A percentile compares a stretch with the other conserved stretches of the same genome.
phyloP scores from a whole-genome alignment of 2,797 vertebrate species.

The Nannoperca australis region DNA sequence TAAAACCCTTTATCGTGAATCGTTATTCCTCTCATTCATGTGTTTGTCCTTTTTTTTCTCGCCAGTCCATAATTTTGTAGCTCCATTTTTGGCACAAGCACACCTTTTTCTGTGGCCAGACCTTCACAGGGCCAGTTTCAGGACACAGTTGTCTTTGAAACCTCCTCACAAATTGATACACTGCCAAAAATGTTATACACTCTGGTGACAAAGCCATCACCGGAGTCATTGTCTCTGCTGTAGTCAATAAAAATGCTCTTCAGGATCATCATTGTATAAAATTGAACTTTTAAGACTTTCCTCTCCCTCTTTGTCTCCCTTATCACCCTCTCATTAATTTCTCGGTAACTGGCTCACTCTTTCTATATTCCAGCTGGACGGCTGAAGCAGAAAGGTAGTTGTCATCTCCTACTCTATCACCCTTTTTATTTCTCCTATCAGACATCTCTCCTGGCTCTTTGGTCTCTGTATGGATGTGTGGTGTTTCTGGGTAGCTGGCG shows the following conservation, averaged over 20 bases:
- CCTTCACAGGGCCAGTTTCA: constrained; percentile 21
- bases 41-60: background rate
- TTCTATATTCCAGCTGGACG: constrained; percentile 87
- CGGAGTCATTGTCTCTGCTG: constrained; percentile 32
- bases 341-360: constrained; percentile 75
- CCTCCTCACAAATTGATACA: constrained; percentile 30
- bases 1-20: background rate
- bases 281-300: constrained; percentile 54
- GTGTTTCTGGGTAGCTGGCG: constrained; percentile 65
- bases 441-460: constrained; percentile 59
- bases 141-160: constrained; percentile 36
- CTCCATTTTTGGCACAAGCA: constrained; percentile 14
- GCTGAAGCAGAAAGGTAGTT: constrained; percentile 86
- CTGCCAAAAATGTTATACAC: constrained; percentile 21
- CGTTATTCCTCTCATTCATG: background rate
- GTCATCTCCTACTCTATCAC: constrained; percentile 74
- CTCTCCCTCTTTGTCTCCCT: constrained; percentile 46
- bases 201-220: constrained; percentile 24
- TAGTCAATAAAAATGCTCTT: constrained; percentile 48
- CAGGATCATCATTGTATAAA: constrained; percentile 51
- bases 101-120: constrained; percentile 21
- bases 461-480: constrained; percentile 74
- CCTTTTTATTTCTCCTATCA: constrained; percentile 57
- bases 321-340: constrained; percentile 58
- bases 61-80: background rate